Evolutionary conservation across 2,797 vertebrate species (phyloP).

Genomic region (Parauchenoglanis punctatus): DNA sequence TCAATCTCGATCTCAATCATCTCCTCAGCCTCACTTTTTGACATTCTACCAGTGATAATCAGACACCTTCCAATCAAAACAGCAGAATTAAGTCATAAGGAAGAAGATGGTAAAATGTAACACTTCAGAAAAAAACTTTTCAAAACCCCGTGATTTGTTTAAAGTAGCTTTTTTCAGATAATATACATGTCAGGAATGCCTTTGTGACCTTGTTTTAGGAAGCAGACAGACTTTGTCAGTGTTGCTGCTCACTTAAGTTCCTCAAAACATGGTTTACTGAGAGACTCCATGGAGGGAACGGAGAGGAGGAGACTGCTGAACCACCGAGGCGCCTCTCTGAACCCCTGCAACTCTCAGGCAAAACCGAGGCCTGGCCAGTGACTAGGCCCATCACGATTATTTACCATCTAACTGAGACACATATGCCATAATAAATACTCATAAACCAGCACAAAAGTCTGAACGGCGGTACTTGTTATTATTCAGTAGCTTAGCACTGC

Average conservation of each 20-base stretch:
- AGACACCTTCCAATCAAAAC: conserved; percentile 27
- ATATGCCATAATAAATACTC: background rate
- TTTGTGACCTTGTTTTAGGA: background rate
- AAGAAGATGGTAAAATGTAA: background rate
- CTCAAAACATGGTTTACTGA: background rate
- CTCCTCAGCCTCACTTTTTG: conserved; percentile 95
- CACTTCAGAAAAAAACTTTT: background rate
- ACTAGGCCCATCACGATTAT: conserved; percentile 44
- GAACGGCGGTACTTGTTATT: background rate
- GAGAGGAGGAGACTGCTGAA: background rate
- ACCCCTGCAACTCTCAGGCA: conserved; percentile 44
- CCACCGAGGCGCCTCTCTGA: conserved; percentile 33
- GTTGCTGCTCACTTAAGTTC: conserved; percentile 6
- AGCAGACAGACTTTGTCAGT: background rate
- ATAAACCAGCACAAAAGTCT: background rate
- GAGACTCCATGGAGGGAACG: background rate
- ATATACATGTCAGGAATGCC: background rate
- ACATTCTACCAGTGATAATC: conserved; percentile 75
- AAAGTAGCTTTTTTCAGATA: too few relatives aligned
- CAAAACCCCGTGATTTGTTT: too few relatives aligned
- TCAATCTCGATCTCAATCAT: conserved; percentile 99
- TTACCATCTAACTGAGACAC: background rate
- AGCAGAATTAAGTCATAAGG: background rate
- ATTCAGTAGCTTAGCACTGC: background rate
- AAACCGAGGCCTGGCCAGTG: conserved; percentile 54